Evolutionary conservation across 2,113 vertebrate genomes (phyloP).

Genomic region (Cebidichthys violaceus): DNA sequence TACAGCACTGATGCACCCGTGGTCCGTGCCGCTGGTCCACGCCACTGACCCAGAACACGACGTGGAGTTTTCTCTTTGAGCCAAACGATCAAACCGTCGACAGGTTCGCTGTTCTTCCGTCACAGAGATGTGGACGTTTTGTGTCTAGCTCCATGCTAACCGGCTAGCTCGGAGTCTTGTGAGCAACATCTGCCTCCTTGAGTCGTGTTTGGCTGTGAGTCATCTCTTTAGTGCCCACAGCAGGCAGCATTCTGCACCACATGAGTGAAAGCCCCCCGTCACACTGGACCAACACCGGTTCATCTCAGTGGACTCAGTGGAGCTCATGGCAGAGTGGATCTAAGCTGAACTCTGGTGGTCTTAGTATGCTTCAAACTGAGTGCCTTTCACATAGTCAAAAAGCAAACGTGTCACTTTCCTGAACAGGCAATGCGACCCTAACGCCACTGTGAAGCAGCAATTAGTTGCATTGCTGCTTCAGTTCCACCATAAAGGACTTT

Average conservation of each 20-base stretch:
- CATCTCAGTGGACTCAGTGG: not conserved
- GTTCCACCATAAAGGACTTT: not conserved
- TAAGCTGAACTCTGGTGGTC: not conserved
- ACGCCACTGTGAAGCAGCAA: not conserved
- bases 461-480: not conserved
- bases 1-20: not conserved
- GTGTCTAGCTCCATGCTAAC: not conserved
- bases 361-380: not conserved
- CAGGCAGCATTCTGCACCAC: not conserved
- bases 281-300: not conserved
- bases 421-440: not conserved
- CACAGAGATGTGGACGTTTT: not conserved
- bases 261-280: not conserved
- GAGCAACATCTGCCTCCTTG: not conserved
- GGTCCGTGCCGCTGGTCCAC: slow-evolving; percentile 5
- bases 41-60: not conserved
- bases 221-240: not conserved
- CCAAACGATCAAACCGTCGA: not conserved
- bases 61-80: not conserved
- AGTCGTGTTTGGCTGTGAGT: not conserved
- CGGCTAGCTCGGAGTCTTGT: not conserved
- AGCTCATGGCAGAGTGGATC: too few relatives aligned
- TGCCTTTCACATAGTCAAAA: not conserved
- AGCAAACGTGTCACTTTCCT: not conserved
- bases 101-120: not conserved